A percentile compares a stretch with the other conserved stretches of the same genome.
phyloP scores from a whole-genome alignment of 2,797 vertebrate species.

The Pseudotriccus pelzelni region DNA sequence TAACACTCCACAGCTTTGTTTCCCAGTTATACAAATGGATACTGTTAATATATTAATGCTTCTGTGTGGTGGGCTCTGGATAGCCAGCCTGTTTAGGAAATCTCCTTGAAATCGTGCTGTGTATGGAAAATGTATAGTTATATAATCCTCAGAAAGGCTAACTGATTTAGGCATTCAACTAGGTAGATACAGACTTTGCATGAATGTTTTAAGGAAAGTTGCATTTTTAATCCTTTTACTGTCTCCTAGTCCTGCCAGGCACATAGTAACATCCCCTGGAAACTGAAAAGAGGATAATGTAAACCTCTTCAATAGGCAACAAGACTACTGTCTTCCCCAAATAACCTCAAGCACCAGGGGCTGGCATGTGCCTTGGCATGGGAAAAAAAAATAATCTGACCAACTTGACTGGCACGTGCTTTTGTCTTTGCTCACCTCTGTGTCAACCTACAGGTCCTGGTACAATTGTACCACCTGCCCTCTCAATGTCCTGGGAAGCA shows the following conservation, averaged over 20 bases:
- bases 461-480: background rate
- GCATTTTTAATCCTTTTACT: slow-evolving; percentile 63
- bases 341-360: background rate
- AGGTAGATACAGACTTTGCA: slow-evolving; percentile 60
- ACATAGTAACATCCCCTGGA: background rate
- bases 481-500: background rate
- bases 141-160: slow-evolving; percentile 30
- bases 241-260: background rate
- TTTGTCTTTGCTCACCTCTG: background rate
- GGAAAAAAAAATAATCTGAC: background rate
- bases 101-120: background rate
- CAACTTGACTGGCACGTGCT: background rate
- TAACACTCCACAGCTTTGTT: background rate
- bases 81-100: background rate
- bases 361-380: background rate
- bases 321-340: background rate
- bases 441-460: background rate
- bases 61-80: background rate
- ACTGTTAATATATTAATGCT: background rate
- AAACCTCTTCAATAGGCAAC: background rate
- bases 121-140: slow-evolving; percentile 38
- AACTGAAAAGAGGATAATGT: background rate
- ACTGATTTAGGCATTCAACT: slow-evolving; percentile 30
- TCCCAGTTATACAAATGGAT: background rate
- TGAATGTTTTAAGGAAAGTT: slow-evolving; percentile 61